A percentile compares a stretch with the other conserved stretches of the same genome.
phyloP scores from a whole-genome alignment of 2,113 vertebrate genomes.

The Anser brachyrhynchus region DNA sequence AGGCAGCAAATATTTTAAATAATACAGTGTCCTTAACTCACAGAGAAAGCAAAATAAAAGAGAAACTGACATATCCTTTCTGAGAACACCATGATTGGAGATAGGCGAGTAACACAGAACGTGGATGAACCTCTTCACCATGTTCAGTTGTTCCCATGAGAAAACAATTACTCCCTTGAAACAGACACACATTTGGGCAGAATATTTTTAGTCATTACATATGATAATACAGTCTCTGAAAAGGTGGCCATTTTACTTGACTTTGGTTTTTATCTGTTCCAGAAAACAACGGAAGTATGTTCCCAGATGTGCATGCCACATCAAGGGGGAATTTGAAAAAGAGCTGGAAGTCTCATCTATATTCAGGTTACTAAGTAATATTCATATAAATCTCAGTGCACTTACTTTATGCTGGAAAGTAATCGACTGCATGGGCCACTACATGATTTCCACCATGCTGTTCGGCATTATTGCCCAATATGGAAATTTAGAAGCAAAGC shows the following conservation, averaged over 20 bases:
- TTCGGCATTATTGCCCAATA: not conserved
- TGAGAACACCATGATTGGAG: not conserved
- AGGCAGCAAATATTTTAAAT: not conserved
- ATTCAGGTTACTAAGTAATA: not conserved
- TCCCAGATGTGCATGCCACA: not conserved
- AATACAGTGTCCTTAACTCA: not conserved
- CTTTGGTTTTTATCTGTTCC: not conserved
- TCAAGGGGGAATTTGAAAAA: not conserved
- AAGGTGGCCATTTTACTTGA: not conserved
- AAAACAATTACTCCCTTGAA: not conserved
- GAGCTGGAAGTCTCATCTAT: not conserved
- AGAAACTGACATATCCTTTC: not conserved
- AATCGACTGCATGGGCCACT: not conserved
- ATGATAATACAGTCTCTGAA: not conserved
- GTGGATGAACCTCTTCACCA: not conserved
- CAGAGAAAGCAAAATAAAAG: not conserved
- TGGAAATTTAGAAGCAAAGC: not conserved
- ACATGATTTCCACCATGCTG: not conserved
- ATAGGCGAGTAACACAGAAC: not conserved
- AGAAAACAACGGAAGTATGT: not conserved
- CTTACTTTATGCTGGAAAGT: not conserved
- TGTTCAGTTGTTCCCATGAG: not conserved
- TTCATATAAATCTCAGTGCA: not conserved
- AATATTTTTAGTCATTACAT: not conserved
- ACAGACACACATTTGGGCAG: not conserved